Percentiles rank a stretch among this genome's conserved stretches.
Evolutionary conservation across 1,140 invertebrate species (phyloP).

Genomic region (Platyura marginata): DNA sequence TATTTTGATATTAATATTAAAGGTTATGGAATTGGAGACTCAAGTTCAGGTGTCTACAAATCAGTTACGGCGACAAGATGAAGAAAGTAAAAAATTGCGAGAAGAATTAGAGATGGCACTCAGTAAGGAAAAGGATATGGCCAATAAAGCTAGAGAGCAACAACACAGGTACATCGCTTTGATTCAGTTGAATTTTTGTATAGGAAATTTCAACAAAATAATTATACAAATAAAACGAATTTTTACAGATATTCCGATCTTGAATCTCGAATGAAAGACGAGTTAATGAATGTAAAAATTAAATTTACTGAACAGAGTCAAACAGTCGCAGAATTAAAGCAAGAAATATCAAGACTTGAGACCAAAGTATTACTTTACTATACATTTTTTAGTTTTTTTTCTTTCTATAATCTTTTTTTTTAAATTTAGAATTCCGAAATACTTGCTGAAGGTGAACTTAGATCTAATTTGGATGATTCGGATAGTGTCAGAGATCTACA

Average conservation of each 20-base stretch:
- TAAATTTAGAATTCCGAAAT: constrained; percentile 90
- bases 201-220: too few relatives aligned
- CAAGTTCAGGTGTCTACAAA: constrained; percentile 92
- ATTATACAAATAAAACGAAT: too few relatives aligned
- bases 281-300: constrained; percentile 84
- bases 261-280: constrained; percentile 73
- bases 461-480: constrained; percentile 60
- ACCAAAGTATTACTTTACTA: constrained; percentile 49
- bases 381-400: too few relatives aligned
- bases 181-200: too few relatives aligned
- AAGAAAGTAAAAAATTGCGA: constrained; percentile 68
- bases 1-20: too few relatives aligned
- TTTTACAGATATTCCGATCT: constrained; percentile 50
- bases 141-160: constrained; percentile 63
- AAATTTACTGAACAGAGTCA: constrained; percentile 88
- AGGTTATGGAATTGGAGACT: constrained; percentile 96
- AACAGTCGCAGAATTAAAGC: constrained; percentile 81
- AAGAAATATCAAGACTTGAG: constrained; percentile 86
- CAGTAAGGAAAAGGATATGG: constrained; percentile 53
- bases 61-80: constrained; percentile 82
- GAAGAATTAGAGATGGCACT: constrained; percentile 55
- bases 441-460: constrained; percentile 70
- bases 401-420: too few relatives aligned
- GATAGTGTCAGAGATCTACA: constrained; percentile 72
- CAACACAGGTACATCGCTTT: constrained; percentile 46